Evolutionary conservation across 2,797 vertebrate genomes (phyloP).

Genomic region (Scarus forsteni): DNA sequence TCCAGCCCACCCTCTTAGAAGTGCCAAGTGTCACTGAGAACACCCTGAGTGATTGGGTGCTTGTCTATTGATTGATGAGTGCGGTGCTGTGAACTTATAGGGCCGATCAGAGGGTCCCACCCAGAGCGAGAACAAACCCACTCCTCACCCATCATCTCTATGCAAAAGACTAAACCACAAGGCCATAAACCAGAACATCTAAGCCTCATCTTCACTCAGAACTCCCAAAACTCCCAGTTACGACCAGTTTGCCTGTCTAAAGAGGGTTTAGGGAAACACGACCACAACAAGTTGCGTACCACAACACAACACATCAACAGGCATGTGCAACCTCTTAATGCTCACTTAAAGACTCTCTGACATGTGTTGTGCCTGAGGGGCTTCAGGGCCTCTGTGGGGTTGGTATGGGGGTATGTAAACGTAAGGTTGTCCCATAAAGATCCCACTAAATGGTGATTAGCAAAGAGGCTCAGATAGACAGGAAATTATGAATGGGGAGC

Average conservation of each 20-base stretch:
- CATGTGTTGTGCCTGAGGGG: conserved; percentile 71
- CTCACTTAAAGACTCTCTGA: conserved; percentile 60
- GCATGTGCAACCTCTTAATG: conserved; percentile 73
- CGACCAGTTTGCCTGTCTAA: conserved; percentile 45
- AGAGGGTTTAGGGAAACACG: conserved; percentile 57
- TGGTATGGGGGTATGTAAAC: conserved; percentile 50
- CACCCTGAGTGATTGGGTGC: conserved; percentile 51
- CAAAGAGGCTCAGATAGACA: conserved; percentile 35
- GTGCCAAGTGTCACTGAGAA: conserved; percentile 62
- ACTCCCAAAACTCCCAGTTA: conserved; percentile 47
- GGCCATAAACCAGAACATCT: conserved; percentile 61
- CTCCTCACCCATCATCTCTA: conserved; percentile 14
- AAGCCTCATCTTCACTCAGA: conserved; percentile 47
- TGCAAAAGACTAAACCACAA: conserved; percentile 52
- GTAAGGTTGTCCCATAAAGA: conserved; percentile 42
- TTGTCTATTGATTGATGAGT: conserved; percentile 70
- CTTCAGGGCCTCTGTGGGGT: conserved; percentile 42
- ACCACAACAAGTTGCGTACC: conserved; percentile 72
- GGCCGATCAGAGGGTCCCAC: conserved; percentile 69
- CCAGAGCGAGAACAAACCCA: conserved; percentile 59
- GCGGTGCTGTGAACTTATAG: conserved; percentile 51
- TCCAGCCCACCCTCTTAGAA: conserved; percentile 42
- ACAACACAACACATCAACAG: conserved; percentile 65
- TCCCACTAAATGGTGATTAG: conserved; percentile 60
- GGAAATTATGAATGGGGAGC: conserved; percentile 41